phyloP scores from a whole-genome alignment of 2,888 invertebrate species.

The Aspidapion aeneum region DNA sequence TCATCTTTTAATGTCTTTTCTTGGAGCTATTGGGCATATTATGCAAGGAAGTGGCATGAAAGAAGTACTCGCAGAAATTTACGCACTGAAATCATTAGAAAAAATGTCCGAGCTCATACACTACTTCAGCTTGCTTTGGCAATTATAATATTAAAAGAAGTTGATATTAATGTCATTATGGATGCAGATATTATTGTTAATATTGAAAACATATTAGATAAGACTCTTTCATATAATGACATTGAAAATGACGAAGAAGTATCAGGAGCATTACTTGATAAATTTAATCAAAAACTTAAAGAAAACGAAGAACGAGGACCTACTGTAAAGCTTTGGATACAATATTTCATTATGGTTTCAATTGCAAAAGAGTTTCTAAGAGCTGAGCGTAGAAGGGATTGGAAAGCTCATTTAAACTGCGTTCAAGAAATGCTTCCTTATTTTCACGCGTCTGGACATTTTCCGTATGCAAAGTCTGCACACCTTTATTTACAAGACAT shows the following conservation, averaged over 20 bases:
- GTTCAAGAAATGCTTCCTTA: slow-evolving; percentile 42
- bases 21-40: slow-evolving; percentile 41
- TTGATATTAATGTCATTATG: slow-evolving; percentile 2
- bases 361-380: slow-evolving; percentile 41
- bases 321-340: background rate
- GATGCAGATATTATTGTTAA: slow-evolving; percentile 2
- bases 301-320: background rate
- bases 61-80: slow-evolving; percentile 31
- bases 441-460: slow-evolving; percentile 36
- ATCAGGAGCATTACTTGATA: slow-evolving; percentile 14
- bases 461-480: slow-evolving; percentile 34
- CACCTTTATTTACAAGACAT: slow-evolving; percentile 35
- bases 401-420: slow-evolving; percentile 40
- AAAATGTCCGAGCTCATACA: slow-evolving; percentile 13
- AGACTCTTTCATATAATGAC: slow-evolving; percentile 33
- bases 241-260: slow-evolving; percentile 35
- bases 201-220: slow-evolving; percentile 9
- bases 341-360: slow-evolving; percentile 32
- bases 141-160: slow-evolving; percentile 7
- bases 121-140: slow-evolving; percentile 7
- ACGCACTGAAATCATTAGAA: too few species aligned
- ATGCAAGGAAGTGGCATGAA: slow-evolving; percentile 44
- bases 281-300: background rate
- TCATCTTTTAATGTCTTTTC: slow-evolving; percentile 40
- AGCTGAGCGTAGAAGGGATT: slow-evolving; percentile 44